Base-by-base conservation (phyloP, 2,797 vertebrate genomes). In the Bovichtus diacanthus region DNA sequence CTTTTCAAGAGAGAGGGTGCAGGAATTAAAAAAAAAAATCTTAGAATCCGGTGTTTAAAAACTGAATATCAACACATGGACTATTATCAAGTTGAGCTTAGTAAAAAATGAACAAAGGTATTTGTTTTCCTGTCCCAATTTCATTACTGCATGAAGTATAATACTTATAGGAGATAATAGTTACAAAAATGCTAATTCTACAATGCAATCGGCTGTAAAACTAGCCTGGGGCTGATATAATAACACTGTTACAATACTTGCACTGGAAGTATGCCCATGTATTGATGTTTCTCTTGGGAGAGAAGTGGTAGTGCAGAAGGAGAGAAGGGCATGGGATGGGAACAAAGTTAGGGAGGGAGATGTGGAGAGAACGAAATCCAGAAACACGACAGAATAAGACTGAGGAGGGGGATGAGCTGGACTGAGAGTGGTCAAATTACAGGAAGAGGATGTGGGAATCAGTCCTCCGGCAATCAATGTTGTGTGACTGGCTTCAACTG, bases 371-470 rank as follows among this genome's bases (percentile, higher is more conserved):
- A 59, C 3, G 6, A 61, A 66, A 50, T 47, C 23, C 27, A 69
- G 19, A 74, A 73, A 68, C 47, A 21, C 3, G 6, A 44, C 38
- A 44, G 39, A 77, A 25, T n/a, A 29, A 58, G 50, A 41, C 38
- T 39, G 25, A 72, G 19, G 36, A 34, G 8, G 36, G 29, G 4
- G 44, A 18, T 43, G 31, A 53, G 25, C 38, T 19, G 36, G 15
- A 12, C 29, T 16, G 60, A 59, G 54, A 54, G 34, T 70, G 39
- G 29, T 65, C 16, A 36, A 15, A 43, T 75, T 63, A 58, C 50
- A 59, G 71, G 39, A 68, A 36, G 44, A 78, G 70, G 41, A 78
- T 67, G 64, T 80, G 73, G 66, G 43, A 78, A 54, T 79, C 29
- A 16, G 61, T 73, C 39, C 11, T 51, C 18, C 19, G 27, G 50